A percentile compares a stretch with the other conserved stretches of the same genome.
Conservation (phyloP, 1,140 invertebrate species). For the Brachionus manjavacas region DNA sequence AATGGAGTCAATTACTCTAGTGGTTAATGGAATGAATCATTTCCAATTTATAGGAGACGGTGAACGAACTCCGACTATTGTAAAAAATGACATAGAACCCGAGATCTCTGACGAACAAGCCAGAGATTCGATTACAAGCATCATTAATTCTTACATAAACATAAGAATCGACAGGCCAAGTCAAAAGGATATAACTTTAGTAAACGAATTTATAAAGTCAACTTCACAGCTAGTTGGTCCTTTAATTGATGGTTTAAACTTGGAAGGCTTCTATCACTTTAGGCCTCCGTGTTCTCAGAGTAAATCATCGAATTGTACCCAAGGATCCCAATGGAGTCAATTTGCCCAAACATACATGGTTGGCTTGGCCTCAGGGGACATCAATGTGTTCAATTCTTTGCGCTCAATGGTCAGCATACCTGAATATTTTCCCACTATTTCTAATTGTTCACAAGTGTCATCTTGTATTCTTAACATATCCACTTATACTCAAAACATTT, state of each 20-base stretch:
- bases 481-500: constrained; percentile 28
- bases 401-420: background rate
- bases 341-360: constrained; percentile 8
- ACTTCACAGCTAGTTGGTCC: background rate
- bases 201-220: background rate
- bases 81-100: constrained; percentile 34
- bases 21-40: constrained; percentile 40
- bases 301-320: background rate
- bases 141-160: background rate
- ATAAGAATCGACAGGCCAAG: background rate
- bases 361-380: background rate
- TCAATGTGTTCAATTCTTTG: background rate
- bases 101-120: constrained; percentile 3
- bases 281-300: background rate
- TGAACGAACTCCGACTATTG: background rate
- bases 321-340: constrained; percentile 17
- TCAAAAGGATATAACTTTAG: background rate
- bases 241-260: background rate
- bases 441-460: background rate
- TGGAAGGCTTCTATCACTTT: constrained; percentile 42
- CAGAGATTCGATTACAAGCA: background rate
- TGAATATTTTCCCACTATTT: constrained; percentile 19
- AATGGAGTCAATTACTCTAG: background rate
- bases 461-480: constrained; percentile 9
- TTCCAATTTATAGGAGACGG: constrained; percentile 14